Conservation (phyloP, 1,140 invertebrate genomes). For the Drosophila hydei region DNA sequence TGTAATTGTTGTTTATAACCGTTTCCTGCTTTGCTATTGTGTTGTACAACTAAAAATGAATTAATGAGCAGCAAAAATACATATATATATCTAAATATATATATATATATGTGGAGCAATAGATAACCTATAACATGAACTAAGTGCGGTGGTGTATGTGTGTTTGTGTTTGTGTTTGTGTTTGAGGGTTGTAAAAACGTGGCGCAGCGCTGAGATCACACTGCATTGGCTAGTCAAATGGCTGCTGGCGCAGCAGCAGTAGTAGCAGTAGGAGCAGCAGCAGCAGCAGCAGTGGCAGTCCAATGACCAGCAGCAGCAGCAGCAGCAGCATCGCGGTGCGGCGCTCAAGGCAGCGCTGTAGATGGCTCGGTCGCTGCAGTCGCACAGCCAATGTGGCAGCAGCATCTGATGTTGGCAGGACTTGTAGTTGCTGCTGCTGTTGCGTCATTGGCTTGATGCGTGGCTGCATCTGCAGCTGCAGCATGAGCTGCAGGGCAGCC, state of each 20-base stretch:
- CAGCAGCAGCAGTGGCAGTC: conserved; percentile 43
- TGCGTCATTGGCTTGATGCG: not conserved
- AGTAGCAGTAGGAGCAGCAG: conserved; percentile 32
- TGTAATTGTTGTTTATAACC: conserved; percentile 11
- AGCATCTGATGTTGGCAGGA: not conserved
- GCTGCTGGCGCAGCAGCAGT: conserved; percentile 29
- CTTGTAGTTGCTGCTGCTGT: not conserved
- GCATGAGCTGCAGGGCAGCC: conserved; percentile 38
- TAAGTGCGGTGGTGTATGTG: conserved; percentile 53
- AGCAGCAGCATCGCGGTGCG: conserved; percentile 2
- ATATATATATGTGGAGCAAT: conserved; percentile 24
- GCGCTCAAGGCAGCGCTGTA: not conserved
- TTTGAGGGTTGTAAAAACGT: not conserved
- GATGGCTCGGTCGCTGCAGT: not conserved
- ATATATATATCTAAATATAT: conserved; percentile 15
- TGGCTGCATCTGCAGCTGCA: conserved; percentile 27
- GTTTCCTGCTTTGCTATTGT: not conserved
- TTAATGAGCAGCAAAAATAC: conserved; percentile 12
- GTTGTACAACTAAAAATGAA: conserved; percentile 25
- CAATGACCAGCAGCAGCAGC: conserved; percentile 26
- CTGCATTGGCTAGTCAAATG: conserved; percentile 8
- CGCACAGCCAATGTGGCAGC: conserved; percentile 22
- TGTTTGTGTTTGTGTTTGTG: conserved; percentile 5
- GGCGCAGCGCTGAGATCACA: conserved; percentile 25
- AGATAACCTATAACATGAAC: conserved; percentile 56